phyloP scores from a whole-genome alignment of 2,113 vertebrate species.

The Arvicanthis niloticus region DNA sequence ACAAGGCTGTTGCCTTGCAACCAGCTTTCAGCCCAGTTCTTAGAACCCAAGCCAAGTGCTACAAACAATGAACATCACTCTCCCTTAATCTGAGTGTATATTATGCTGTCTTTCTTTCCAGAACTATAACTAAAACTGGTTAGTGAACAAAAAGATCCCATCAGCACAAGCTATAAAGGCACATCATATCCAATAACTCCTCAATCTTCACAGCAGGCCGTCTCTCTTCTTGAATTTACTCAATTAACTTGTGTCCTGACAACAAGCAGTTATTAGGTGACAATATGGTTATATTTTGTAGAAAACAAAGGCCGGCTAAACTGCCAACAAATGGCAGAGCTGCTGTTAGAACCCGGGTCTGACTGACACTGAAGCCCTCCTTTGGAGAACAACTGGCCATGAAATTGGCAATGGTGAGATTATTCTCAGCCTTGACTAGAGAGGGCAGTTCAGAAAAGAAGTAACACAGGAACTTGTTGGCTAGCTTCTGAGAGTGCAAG shows the following conservation, averaged over 20 bases:
- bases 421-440: background rate
- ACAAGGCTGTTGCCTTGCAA: background rate
- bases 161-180: background rate
- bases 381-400: background rate
- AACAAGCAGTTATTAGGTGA: background rate
- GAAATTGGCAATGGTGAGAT: background rate
- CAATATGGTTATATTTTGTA: background rate
- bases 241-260: background rate
- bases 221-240: background rate
- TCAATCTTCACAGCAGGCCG: background rate
- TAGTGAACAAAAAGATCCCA: background rate
- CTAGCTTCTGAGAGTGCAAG: background rate
- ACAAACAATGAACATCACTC: background rate
- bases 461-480: background rate
- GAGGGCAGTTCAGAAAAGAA: background rate
- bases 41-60: background rate
- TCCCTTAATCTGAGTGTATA: background rate
- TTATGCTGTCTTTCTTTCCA: slow-evolving; percentile 14
- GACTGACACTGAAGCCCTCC: background rate
- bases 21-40: background rate
- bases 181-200: background rate
- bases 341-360: background rate
- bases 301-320: slow-evolving; percentile 11
- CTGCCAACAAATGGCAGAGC: background rate
- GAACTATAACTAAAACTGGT: background rate